These are phyloP conservation scores for Julus scanicus DNA, from an alignment of 2,888 invertebrate genomes.

Conservation along the genomic window DNA sequence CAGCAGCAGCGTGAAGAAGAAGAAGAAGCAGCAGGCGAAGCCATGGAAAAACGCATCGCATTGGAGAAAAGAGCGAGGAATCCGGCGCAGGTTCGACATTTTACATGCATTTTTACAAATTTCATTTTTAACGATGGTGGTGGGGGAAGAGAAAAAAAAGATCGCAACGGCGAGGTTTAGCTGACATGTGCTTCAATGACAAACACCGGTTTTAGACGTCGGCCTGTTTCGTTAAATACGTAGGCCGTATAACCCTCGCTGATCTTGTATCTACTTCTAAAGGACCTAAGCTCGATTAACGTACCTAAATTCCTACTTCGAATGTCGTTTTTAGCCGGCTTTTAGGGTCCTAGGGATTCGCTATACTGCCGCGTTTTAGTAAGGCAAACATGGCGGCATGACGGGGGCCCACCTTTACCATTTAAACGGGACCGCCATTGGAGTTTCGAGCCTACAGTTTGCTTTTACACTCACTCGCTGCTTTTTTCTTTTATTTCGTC, in stretches of 20 bases:
- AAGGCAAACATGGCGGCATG: constrained; percentile 49
- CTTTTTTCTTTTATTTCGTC: not conserved
- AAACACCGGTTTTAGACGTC: not conserved
- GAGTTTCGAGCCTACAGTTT: not conserved
- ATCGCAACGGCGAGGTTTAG: not conserved
- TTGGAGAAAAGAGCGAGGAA: constrained; percentile 92
- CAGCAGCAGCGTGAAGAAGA: constrained; percentile 45
- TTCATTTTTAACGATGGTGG: not conserved
- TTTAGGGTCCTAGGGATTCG: not conserved
- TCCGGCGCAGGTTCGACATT: constrained; percentile 79
- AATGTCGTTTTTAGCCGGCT: not conserved
- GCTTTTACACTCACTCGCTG: not conserved
- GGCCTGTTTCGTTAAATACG: no score
- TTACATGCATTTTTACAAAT: constrained; percentile 7
- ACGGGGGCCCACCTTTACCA: not conserved
- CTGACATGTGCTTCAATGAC: constrained; percentile 54
- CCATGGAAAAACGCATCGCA: constrained; percentile 95
- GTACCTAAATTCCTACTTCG: not conserved
- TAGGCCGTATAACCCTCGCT: not conserved
- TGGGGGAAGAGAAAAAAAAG: not conserved
- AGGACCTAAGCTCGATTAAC: not conserved
- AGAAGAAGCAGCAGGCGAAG: constrained; percentile 48
- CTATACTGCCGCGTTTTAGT: not conserved
- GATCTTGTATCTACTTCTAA: not conserved
- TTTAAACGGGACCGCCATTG: constrained; percentile 29